Percentiles rank a stretch among this genome's conserved stretches.
Evolutionary conservation across 2,113 vertebrate species (phyloP).

Genomic region (Salvelinus fontinalis): DNA sequence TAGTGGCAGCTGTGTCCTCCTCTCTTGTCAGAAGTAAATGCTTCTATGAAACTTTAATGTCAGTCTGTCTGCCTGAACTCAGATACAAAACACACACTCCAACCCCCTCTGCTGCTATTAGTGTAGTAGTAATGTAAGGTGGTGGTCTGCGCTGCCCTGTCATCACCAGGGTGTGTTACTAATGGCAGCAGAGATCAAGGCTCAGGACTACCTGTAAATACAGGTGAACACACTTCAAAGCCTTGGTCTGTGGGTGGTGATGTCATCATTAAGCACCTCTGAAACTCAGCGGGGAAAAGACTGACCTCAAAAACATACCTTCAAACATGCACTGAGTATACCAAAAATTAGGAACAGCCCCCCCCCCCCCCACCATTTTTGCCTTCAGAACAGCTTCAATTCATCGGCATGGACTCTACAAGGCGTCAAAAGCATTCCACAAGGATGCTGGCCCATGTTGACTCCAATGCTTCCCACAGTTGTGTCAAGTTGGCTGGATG

Average conservation of each 20-base stretch:
- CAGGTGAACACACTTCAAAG: slow-evolving; percentile 49
- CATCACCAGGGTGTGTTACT: neutral
- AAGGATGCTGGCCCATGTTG: too few relatives aligned
- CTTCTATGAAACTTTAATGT: slow-evolving; percentile 27
- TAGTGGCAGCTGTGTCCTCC: neutral
- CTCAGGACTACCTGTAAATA: slow-evolving; percentile 44
- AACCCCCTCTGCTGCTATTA: neutral
- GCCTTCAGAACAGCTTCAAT: too few relatives aligned
- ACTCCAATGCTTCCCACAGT: too few relatives aligned
- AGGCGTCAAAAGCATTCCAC: too few relatives aligned
- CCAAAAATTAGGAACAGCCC: too few relatives aligned
- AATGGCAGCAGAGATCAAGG: slow-evolving; percentile 37
- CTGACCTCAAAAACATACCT: neutral
- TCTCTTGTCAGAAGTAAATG: slow-evolving; percentile 4
- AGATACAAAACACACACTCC: neutral
- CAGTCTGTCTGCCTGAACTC: slow-evolving; percentile 33
- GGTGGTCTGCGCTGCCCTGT: neutral
- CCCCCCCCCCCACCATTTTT: too few relatives aligned
- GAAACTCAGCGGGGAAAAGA: neutral
- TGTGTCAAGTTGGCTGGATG: too few relatives aligned
- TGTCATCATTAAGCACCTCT: neutral
- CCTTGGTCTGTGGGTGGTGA: neutral
- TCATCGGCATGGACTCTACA: too few relatives aligned
- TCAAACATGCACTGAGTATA: neutral
- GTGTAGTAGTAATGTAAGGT: too few relatives aligned